Conservation (phyloP, 2,113 vertebrate species). For the Syrrhaptes paradoxus region DNA sequence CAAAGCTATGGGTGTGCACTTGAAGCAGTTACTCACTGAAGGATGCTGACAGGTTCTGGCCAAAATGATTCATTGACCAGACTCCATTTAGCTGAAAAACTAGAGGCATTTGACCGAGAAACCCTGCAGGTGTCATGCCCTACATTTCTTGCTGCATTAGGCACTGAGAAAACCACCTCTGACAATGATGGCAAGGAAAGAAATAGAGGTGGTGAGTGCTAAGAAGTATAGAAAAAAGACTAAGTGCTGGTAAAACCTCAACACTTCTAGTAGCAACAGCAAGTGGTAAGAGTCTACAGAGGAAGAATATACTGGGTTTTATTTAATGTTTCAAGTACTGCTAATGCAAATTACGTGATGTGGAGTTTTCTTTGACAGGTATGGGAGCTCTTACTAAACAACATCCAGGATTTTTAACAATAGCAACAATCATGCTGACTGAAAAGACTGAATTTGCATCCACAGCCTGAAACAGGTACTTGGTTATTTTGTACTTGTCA, state of each 20-base stretch:
- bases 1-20: rapidly evolving
- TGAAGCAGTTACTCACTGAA: not conserved
- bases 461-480: not conserved
- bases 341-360: not conserved
- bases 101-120: not conserved
- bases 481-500: not conserved
- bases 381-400: not conserved
- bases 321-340: not conserved
- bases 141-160: not conserved
- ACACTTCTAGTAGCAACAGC: not conserved
- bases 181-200: not conserved
- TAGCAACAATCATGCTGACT: not conserved
- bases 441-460: not conserved
- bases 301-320: not conserved
- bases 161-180: not conserved
- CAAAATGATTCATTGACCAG: not conserved
- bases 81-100: not conserved
- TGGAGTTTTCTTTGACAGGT: not conserved
- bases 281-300: not conserved
- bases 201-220: not conserved
- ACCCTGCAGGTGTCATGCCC: not conserved
- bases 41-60: not conserved
- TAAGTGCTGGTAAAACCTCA: not conserved
- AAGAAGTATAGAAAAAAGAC: not conserved
- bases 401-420: not conserved